Conservation (phyloP, 2,888 invertebrate species). For the Apotomis betuletana region DNA sequence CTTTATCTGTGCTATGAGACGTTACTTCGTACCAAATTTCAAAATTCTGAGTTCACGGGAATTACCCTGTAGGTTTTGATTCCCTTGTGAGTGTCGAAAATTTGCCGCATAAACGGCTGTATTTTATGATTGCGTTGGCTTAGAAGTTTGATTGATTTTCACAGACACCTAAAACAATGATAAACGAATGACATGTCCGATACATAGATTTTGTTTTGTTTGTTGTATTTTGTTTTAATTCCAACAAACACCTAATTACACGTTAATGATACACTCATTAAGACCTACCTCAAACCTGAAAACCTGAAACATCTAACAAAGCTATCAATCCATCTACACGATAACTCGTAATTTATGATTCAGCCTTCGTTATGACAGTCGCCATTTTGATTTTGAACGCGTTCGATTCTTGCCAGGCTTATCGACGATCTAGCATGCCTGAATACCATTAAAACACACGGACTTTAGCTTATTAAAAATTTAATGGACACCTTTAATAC, state of each 20-base stretch:
- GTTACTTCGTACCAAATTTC: too few species aligned
- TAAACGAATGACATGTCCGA: constrained; percentile 1
- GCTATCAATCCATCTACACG: constrained; percentile 35
- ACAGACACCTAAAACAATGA: not conserved
- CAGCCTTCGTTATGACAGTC: constrained; percentile 51
- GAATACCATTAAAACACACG: constrained; percentile 31
- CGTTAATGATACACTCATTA: constrained; percentile 49
- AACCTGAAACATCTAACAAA: not conserved
- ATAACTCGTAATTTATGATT: constrained; percentile 56
- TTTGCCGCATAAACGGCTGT: too few species aligned
- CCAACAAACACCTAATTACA: constrained; percentile 43
- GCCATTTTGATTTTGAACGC: constrained; percentile 51
- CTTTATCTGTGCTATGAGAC: too few species aligned
- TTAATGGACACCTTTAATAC: constrained; percentile 42
- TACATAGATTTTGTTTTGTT: not conserved
- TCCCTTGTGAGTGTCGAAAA: too few species aligned
- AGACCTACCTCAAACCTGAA: constrained; percentile 21
- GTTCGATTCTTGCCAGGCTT: constrained; percentile 40
- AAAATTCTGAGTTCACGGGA: too few species aligned
- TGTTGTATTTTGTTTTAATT: not conserved
- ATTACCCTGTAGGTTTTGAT: too few species aligned
- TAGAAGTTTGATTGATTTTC: too few species aligned
- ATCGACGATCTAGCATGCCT: constrained; percentile 40
- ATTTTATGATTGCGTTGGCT: too few species aligned
- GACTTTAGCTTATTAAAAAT: constrained; percentile 34